Conservation (phyloP, 2,888 invertebrate genomes). For the Lumbricus terrestris region DNA sequence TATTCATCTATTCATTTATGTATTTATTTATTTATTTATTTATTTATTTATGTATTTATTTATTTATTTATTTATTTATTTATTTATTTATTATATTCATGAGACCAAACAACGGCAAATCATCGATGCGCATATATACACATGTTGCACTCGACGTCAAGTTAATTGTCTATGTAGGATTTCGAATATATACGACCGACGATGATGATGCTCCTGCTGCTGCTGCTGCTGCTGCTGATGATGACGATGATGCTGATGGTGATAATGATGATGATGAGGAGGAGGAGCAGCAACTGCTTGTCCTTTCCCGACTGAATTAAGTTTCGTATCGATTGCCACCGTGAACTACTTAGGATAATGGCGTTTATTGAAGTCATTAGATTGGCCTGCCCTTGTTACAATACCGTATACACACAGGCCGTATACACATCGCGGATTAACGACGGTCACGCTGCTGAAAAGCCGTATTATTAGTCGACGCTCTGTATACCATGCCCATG, state of each 20-base stretch:
- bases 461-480: background rate
- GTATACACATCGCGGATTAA: background rate
- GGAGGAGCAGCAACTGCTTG: too few relatives aligned
- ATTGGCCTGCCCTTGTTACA: background rate
- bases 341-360: constrained; percentile 3
- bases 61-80: too few relatives aligned
- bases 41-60: too few relatives aligned
- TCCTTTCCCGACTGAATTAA: background rate
- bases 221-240: too few relatives aligned
- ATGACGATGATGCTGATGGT: too few relatives aligned
- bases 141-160: background rate
- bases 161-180: background rate
- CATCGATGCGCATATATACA: background rate
- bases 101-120: too few relatives aligned
- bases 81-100: too few relatives aligned
- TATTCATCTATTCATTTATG: too few relatives aligned
- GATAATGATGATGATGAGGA: too few relatives aligned
- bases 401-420: background rate
- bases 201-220: background rate
- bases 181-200: background rate
- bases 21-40: too few relatives aligned
- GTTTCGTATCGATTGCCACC: background rate
- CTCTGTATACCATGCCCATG: background rate
- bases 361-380: background rate
- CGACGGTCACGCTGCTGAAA: background rate